These are phyloP conservation scores for Eurois occulta DNA, from an alignment of 2,888 invertebrate genomes.

Conservation along the genomic window DNA sequence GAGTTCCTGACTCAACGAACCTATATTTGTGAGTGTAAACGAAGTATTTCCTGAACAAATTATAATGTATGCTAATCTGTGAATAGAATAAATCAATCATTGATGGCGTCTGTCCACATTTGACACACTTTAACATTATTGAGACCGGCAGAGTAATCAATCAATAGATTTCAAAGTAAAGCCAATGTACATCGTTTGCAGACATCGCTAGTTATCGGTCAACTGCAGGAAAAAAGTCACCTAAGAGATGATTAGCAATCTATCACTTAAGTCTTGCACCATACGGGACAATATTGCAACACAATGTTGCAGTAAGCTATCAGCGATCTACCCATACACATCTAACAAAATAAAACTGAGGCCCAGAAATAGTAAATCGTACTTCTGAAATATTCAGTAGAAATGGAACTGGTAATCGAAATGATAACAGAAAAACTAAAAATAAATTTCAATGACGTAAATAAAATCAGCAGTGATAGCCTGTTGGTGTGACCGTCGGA, in stretches of 20 bases:
- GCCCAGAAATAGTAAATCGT: neutral
- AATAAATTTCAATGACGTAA: neutral
- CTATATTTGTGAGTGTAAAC: conserved; percentile 25
- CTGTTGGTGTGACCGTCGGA: no score
- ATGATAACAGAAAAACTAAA: neutral
- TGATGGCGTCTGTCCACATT: conserved; percentile 25
- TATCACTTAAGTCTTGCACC: conserved; percentile 56
- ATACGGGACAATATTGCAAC: conserved; percentile 48
- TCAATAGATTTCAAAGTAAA: conserved; percentile 52
- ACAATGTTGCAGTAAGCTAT: conserved; percentile 15
- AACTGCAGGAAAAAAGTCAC: conserved; percentile 56
- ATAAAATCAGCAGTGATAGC: no score
- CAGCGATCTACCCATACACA: neutral
- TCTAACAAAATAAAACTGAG: neutral
- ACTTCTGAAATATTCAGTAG: neutral
- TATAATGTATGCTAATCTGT: conserved; percentile 13
- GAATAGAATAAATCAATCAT: conserved; percentile 28
- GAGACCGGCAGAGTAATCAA: conserved; percentile 41
- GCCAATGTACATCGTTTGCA: conserved; percentile 31
- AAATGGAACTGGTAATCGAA: neutral
- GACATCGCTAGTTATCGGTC: conserved; percentile 50
- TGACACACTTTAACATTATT: conserved; percentile 34
- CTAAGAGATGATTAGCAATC: conserved; percentile 56
- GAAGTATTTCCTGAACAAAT: conserved; percentile 13
- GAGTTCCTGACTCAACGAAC: conserved; percentile 48